Percentiles rank a stretch among this genome's conserved stretches.
Conservation (phyloP, 2,797 vertebrate species). For the Chelmon rostratus region DNA sequence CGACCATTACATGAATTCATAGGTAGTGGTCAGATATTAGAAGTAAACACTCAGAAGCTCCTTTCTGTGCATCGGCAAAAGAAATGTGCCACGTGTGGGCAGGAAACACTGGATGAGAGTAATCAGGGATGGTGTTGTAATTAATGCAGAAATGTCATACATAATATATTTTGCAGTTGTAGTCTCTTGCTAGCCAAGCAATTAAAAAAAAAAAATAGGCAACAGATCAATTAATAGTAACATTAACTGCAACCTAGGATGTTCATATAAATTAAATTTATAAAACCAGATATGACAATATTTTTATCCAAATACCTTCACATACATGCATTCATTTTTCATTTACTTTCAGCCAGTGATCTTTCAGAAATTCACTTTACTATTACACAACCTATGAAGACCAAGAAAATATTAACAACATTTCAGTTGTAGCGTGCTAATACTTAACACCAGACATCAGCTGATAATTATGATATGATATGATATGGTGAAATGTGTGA, state of each 20-base stretch:
- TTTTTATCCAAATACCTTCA: background rate
- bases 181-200: background rate
- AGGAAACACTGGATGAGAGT: background rate
- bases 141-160: background rate
- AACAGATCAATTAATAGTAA: background rate
- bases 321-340: background rate
- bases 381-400: background rate
- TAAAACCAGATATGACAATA: background rate
- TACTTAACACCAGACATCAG: too few relatives aligned
- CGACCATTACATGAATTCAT: constrained; percentile 6
- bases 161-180: too few relatives aligned
- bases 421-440: too few relatives aligned
- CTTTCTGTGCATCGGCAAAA: background rate
- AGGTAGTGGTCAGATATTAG: constrained; percentile 3
- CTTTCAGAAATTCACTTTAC: too few relatives aligned
- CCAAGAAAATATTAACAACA: too few relatives aligned
- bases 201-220: background rate
- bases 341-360: too few relatives aligned
- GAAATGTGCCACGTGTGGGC: background rate
- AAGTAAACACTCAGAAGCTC: background rate
- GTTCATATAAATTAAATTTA: background rate
- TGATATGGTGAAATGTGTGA: too few relatives aligned
- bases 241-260: background rate
- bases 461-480: too few relatives aligned
- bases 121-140: background rate